Base-by-base conservation (phyloP, 2,797 vertebrate genomes). In the Diglossa cyanea region DNA sequence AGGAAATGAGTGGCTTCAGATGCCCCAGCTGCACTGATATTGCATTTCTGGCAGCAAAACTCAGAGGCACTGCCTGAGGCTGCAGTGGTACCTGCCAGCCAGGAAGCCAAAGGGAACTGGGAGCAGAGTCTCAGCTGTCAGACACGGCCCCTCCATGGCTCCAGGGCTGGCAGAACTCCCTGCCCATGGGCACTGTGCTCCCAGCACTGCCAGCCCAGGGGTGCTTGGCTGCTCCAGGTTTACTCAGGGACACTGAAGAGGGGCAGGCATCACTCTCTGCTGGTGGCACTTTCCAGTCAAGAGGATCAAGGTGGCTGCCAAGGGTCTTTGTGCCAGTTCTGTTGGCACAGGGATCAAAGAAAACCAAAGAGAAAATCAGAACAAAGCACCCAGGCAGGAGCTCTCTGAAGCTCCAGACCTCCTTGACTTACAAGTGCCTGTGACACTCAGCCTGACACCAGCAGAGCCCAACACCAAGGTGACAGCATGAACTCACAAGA, bases 271-370 rank as follows among this genome's bases (percentile, higher is more conserved):
- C 61, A 79, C 76, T 78, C 81, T 45, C 12, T 23, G 21, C 63
- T 54, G 31, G 83, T 73, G 86, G 94, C 75, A 80, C 67, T 88
- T 93, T 78, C 63, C 94, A 95, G 72, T 88, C 70, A 55, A 81
- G 61, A 76, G 90, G 83, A 89, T 57, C 55, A 57, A 57, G 33
- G 55, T 11, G 55, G 55, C 55, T 90, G 92, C 91, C 91, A 95
- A 94, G 62, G 63, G 58, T 48, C 91, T 94, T 94, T 93, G 48
- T 58, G 65, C 88, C 80, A 58, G 71, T 75, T 93, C 86, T 88
- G 77, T 11, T 95, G 91, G 93, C 77, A 86, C 80, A 53, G 13
- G 93, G 82, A 93, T 66, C 80, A 95, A 90, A 77, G 24, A 72
- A 81, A 24, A 94, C 66, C 40, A 4, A 93, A 57, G 60, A 39